phyloP scores from a whole-genome alignment of 2,888 invertebrate species.

The Hoplodrina blanda region DNA sequence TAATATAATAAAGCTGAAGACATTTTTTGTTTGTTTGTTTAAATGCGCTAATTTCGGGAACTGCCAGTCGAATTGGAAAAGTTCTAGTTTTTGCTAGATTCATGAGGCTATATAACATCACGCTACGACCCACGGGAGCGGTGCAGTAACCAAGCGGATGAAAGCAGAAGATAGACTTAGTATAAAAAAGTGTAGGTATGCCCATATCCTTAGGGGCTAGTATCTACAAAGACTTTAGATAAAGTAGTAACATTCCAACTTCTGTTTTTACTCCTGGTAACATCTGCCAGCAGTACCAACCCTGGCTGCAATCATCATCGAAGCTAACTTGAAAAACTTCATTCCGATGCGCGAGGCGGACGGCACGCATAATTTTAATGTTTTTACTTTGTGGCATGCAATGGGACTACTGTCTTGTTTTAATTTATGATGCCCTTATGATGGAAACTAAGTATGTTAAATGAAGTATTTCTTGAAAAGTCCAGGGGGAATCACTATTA shows the following conservation, averaged over 20 bases:
- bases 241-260: conserved; percentile 9
- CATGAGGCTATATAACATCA: too few species aligned
- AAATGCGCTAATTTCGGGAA: too few species aligned
- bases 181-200: too few species aligned
- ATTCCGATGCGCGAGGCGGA: conserved; percentile 38
- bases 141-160: too few species aligned
- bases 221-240: background rate
- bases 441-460: conserved; percentile 5
- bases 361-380: conserved; percentile 16
- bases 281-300: conserved; percentile 1
- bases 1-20: too few species aligned
- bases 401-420: conserved; percentile 25
- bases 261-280: conserved; percentile 9
- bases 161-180: too few species aligned
- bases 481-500: background rate
- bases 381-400: conserved; percentile 25
- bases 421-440: conserved; percentile 33
- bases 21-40: too few species aligned
- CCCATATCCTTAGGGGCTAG: background rate
- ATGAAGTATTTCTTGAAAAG: conserved; percentile 28
- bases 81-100: too few species aligned
- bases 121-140: too few species aligned
- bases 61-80: too few species aligned
- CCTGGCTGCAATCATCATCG: conserved; percentile 17
- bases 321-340: conserved; percentile 41